phyloP scores from a whole-genome alignment of 1,140 invertebrate genomes.

The Nymphalis io region DNA sequence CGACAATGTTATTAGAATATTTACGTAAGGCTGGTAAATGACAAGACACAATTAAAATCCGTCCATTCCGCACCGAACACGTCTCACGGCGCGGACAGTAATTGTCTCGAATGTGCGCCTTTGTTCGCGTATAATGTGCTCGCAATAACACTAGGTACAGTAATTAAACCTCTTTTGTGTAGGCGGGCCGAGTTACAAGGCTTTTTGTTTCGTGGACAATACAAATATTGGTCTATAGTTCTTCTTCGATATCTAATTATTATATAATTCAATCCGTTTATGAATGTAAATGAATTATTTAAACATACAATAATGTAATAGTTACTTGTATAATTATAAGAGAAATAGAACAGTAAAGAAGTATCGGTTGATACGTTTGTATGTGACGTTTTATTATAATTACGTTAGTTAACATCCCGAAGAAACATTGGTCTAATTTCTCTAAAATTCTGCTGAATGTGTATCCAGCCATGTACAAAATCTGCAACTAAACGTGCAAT shows the following conservation, averaged over 20 bases:
- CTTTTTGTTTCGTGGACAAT: neutral
- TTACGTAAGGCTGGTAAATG: neutral
- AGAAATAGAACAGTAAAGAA: neutral
- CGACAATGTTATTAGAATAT: neutral
- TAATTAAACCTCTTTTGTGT: constrained; percentile 7
- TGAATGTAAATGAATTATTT: neutral
- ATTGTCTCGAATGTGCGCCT: constrained; percentile 5
- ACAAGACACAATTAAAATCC: neutral
- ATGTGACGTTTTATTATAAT: too few relatives aligned
- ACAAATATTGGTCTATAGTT: too few relatives aligned
- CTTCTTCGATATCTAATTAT: too few relatives aligned
- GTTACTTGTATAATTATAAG: neutral
- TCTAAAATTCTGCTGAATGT: too few relatives aligned
- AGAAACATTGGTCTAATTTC: too few relatives aligned
- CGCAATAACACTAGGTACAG: neutral
- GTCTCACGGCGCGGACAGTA: constrained; percentile 2
- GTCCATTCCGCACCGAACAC: neutral
- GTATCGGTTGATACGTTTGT: too few relatives aligned
- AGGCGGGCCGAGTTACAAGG: neutral
- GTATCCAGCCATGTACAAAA: too few relatives aligned
- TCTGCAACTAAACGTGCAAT: too few relatives aligned
- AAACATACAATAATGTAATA: neutral
- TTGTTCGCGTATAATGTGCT: neutral
- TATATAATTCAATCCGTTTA: too few relatives aligned
- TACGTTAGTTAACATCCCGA: too few relatives aligned